A percentile compares a stretch with the other conserved stretches of the same genome.
These are phyloP conservation scores for Pandemis corylana DNA, from an alignment of 2,888 invertebrate genomes.

Conservation along the genomic window DNA sequence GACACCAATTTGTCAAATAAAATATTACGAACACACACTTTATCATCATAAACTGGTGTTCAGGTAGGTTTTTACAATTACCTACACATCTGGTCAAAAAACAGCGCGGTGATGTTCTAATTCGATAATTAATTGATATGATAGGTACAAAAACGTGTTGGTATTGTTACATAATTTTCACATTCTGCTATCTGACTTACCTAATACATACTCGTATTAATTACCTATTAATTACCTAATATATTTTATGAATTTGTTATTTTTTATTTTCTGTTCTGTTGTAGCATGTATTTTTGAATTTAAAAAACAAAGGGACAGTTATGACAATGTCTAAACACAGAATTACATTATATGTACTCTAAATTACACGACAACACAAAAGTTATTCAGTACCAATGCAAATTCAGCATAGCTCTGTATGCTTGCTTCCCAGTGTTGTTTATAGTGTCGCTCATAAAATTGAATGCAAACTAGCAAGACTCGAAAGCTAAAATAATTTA, in stretches of 20 bases:
- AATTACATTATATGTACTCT: background rate
- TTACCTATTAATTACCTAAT: too few relatives aligned
- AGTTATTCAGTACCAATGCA: background rate
- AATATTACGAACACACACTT: slow-evolving; percentile 13
- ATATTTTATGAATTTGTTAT: too few relatives aligned
- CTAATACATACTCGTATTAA: too few relatives aligned
- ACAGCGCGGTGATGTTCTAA: background rate
- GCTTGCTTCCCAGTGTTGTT: slow-evolving; percentile 14
- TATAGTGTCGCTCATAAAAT: slow-evolving; percentile 18
- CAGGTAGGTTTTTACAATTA: background rate
- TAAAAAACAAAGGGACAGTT: too few relatives aligned
- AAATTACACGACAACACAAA: background rate
- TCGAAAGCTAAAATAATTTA: slow-evolving; percentile 33
- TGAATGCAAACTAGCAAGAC: slow-evolving; percentile 29
- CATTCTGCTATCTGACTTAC: too few relatives aligned
- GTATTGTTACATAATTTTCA: too few relatives aligned
- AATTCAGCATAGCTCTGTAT: background rate
- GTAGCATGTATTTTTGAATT: too few relatives aligned
- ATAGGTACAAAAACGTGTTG: too few relatives aligned
- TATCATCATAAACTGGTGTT: slow-evolving; percentile 9
- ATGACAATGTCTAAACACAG: background rate
- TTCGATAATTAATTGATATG: too few relatives aligned
- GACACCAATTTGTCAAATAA: slow-evolving; percentile 26
- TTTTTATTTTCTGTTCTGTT: too few relatives aligned
- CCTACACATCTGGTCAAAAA: background rate